Percentiles rank a stretch among this genome's conserved stretches.
These are phyloP conservation scores for Esox lucius DNA, from an alignment of 2,797 vertebrate species.

Conservation along the genomic window DNA sequence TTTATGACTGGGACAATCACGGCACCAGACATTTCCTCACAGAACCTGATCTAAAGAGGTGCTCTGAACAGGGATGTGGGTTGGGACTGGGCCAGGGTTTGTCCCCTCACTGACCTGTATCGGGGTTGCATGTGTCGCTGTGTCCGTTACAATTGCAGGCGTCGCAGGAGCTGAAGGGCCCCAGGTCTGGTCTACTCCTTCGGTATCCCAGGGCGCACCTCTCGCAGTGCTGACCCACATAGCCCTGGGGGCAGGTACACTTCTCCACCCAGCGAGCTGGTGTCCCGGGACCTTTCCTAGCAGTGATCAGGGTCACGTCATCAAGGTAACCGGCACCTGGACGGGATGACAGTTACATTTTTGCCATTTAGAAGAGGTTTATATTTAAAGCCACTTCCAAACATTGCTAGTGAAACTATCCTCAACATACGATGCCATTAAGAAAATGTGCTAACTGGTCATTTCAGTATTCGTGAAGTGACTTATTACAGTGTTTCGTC, in stretches of 20 bases:
- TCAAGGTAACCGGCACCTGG: constrained; percentile 91
- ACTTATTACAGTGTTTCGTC: background rate
- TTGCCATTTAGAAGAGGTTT: too few species aligned
- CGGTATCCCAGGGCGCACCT: constrained; percentile 86
- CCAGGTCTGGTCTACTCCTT: constrained; percentile 77
- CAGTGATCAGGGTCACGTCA: constrained; percentile 83
- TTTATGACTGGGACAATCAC: background rate
- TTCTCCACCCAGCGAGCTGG: constrained; percentile 89
- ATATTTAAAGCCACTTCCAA: too few species aligned
- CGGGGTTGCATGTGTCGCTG: constrained; percentile 85
- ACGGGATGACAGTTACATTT: background rate
- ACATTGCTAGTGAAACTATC: too few species aligned
- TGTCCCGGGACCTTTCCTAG: constrained; percentile 75
- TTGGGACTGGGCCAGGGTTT: background rate
- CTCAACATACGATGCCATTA: too few species aligned
- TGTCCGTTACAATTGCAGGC: constrained; percentile 88
- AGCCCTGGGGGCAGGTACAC: constrained; percentile 89
- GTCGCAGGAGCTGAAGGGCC: constrained; percentile 89
- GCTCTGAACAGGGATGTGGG: background rate
- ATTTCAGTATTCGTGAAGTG: background rate
- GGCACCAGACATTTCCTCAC: background rate
- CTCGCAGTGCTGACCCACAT: constrained; percentile 93
- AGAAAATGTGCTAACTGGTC: background rate
- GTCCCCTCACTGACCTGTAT: constrained; percentile 76
- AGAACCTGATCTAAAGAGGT: background rate